phyloP scores from a whole-genome alignment of 2,797 vertebrate species.

The Denticeps clupeoides region DNA sequence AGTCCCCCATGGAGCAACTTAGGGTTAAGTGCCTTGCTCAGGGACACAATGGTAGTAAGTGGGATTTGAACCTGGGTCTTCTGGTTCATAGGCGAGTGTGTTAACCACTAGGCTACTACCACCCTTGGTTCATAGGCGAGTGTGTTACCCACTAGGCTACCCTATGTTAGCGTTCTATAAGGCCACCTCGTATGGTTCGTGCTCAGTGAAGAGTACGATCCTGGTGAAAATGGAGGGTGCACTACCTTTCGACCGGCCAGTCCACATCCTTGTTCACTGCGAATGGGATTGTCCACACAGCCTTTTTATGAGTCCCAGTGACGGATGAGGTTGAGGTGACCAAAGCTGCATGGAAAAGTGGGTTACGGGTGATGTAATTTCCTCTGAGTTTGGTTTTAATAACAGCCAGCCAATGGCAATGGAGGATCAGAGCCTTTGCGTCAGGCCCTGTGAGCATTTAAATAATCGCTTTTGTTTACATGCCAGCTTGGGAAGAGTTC shows the following conservation, averaged over 20 bases:
- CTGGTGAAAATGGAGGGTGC: constrained; percentile 6
- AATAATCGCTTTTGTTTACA: constrained; percentile 20
- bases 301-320: constrained; percentile 15
- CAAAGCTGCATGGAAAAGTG: constrained; percentile 5
- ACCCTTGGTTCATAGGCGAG: too few species aligned
- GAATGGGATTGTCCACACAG: constrained; percentile 15
- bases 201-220: background rate
- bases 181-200: too few species aligned
- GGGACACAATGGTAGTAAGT: too few species aligned
- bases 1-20: too few species aligned
- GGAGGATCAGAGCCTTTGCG: constrained; percentile 18
- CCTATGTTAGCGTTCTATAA: too few species aligned
- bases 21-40: too few species aligned
- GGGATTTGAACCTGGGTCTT: too few species aligned
- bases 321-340: constrained; percentile 9
- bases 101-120: too few species aligned
- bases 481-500: too few species aligned
- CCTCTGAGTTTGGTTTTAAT: constrained; percentile 27
- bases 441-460: constrained; percentile 13
- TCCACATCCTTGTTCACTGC: constrained; percentile 18
- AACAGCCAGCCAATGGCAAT: constrained; percentile 11
- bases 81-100: too few species aligned
- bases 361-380: constrained; percentile 24
- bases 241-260: constrained; percentile 6
- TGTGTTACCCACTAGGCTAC: too few species aligned